Percentiles rank a stretch among this genome's conserved stretches.
Evolutionary conservation across 2,888 invertebrate genomes (phyloP).

Genomic region (Melinopterus prodromus): DNA sequence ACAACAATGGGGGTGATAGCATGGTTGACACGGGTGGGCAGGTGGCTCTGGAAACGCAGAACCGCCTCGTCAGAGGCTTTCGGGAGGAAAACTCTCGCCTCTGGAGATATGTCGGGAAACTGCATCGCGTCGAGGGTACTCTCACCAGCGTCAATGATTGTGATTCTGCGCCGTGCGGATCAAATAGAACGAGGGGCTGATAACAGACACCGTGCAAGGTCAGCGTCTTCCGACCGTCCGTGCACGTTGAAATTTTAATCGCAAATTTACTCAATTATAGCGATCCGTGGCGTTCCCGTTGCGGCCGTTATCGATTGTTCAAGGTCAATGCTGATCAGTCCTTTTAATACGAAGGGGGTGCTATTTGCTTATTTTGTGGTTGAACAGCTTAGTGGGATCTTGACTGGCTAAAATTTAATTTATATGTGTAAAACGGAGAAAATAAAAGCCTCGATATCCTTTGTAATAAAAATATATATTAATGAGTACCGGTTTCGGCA

Average conservation of each 20-base stretch:
- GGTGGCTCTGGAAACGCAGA: background rate
- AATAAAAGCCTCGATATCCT: no score
- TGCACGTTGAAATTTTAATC: background rate
- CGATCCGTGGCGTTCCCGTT: background rate
- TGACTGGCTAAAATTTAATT: no score
- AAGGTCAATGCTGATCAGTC: background rate
- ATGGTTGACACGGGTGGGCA: background rate
- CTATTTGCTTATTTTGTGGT: background rate
- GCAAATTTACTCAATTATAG: conserved; percentile 4
- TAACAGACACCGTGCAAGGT: background rate
- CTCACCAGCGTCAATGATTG: conserved; percentile 29
- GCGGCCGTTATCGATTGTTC: background rate
- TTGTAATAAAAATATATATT: no score
- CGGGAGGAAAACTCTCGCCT: conserved; percentile 7
- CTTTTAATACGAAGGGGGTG: background rate
- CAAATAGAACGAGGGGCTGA: conserved; percentile 14
- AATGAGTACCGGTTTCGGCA: no score
- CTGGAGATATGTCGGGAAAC: conserved; percentile 10
- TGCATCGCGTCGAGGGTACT: conserved; percentile 14
- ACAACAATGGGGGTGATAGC: background rate
- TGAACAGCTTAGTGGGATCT: no score
- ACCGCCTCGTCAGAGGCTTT: background rate
- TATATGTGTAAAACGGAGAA: no score
- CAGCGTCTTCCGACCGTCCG: background rate
- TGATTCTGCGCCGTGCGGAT: conserved; percentile 31